Evolutionary conservation across 2,888 invertebrate genomes (phyloP).

Genomic region (Nasonovia ribisnigri): DNA sequence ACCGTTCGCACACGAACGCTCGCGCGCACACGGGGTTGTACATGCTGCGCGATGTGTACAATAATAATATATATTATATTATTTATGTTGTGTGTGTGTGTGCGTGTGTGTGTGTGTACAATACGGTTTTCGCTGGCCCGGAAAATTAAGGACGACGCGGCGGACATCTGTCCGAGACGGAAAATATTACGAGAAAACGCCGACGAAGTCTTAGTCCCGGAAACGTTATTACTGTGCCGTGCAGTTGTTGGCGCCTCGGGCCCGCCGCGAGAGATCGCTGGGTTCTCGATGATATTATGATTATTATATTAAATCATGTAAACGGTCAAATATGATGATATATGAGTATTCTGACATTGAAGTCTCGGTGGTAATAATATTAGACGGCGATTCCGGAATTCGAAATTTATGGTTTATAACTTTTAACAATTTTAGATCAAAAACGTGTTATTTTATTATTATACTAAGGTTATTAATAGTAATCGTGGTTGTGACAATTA

Average conservation of each 20-base stretch:
- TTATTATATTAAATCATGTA: not conserved
- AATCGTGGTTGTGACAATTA: not conserved
- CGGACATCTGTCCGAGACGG: not conserved
- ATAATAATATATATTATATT: not conserved
- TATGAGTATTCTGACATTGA: too few relatives aligned
- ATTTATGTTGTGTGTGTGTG: too few relatives aligned
- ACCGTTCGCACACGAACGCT: not conserved
- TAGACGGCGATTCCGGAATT: not conserved
- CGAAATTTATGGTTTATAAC: not conserved
- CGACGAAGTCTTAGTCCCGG: not conserved
- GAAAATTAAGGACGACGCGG: not conserved
- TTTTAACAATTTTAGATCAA: not conserved
- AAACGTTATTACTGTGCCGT: not conserved
- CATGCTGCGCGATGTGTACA: too few relatives aligned
- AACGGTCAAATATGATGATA: not conserved
- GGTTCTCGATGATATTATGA: not conserved
- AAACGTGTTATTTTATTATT: not conserved
- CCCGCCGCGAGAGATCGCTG: not conserved
- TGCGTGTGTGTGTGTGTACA: not conserved
- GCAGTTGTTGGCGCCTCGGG: not conserved
- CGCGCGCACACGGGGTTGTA: too few relatives aligned
- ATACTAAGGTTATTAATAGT: not conserved
- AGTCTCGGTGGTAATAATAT: not conserved
- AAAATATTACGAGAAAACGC: not conserved
- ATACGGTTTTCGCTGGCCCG: not conserved